Percentiles rank a stretch among this genome's conserved stretches.
Conservation (phyloP, 2,888 invertebrate species). For the Caenorhabditis sp. region DNA sequence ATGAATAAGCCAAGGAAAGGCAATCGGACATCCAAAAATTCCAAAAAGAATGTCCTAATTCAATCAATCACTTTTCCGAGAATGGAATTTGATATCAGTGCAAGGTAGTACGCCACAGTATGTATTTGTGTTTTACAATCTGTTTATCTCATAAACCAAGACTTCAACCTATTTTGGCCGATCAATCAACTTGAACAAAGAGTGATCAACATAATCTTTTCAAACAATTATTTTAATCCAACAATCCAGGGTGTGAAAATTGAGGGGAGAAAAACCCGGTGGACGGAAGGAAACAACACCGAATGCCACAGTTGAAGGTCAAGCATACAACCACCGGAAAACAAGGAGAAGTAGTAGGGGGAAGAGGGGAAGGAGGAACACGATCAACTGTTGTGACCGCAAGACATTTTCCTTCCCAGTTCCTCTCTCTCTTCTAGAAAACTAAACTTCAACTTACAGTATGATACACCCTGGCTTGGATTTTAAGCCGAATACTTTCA, state of each 20-base stretch:
- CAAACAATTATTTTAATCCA: neutral
- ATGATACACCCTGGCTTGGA: constrained; percentile 23
- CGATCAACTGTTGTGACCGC: too few species aligned
- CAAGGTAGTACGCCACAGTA: neutral
- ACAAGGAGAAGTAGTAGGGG: too few species aligned
- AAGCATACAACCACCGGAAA: constrained; percentile 48
- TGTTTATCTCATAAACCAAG: too few species aligned
- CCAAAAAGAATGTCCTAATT: constrained; percentile 23
- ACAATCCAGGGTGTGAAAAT: constrained; percentile 16
- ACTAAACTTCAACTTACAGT: too few species aligned
- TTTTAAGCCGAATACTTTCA: constrained; percentile 41
- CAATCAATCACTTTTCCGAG: constrained; percentile 36
- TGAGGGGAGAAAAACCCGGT: constrained; percentile 5
- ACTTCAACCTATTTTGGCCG: too few species aligned
- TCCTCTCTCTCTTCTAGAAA: too few species aligned
- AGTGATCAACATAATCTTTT: neutral
- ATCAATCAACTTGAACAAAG: neutral
- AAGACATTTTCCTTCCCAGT: too few species aligned
- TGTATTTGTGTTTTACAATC: neutral
- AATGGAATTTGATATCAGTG: constrained; percentile 29
- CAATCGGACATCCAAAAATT: too few species aligned
- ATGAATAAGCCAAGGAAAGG: too few species aligned
- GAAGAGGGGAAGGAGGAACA: too few species aligned
- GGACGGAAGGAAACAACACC: constrained; percentile 27
- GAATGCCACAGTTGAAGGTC: constrained; percentile 52